Conservation (phyloP, 2,113 vertebrate genomes). For the Anser cygnoides region DNA sequence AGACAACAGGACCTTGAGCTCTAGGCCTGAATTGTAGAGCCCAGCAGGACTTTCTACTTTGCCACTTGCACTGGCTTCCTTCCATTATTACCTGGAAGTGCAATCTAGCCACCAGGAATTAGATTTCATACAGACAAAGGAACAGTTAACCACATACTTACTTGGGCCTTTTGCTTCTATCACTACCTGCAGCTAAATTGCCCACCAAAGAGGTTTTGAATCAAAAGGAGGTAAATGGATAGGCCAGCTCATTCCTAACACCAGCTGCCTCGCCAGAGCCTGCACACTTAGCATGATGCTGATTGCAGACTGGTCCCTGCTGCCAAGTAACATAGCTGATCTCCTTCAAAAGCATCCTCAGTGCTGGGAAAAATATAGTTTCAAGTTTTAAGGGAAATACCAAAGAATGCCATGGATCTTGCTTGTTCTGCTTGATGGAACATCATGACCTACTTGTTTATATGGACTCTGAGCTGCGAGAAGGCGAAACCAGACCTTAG, state of each 20-base stretch:
- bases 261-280: rapidly evolving
- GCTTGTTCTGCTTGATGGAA: not conserved
- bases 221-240: not conserved
- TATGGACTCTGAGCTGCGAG: not conserved
- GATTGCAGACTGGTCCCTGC: not conserved
- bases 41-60: not conserved
- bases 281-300: not conserved
- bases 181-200: not conserved
- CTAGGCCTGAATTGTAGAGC: not conserved
- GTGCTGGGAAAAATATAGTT: not conserved
- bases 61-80: rapidly evolving
- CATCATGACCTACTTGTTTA: not conserved
- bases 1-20: not conserved
- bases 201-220: not conserved
- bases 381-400: not conserved
- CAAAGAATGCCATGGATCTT: not conserved
- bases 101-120: rapidly evolving
- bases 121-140: not conserved
- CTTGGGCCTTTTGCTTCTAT: not conserved
- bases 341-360: not conserved
- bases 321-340: not conserved
- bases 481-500: not conserved
- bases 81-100: not conserved
- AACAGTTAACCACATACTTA: not conserved
- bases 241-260: not conserved